These are phyloP conservation scores for Stenodema calcarata DNA, from an alignment of 2,888 invertebrate species.

Conservation along the genomic window DNA sequence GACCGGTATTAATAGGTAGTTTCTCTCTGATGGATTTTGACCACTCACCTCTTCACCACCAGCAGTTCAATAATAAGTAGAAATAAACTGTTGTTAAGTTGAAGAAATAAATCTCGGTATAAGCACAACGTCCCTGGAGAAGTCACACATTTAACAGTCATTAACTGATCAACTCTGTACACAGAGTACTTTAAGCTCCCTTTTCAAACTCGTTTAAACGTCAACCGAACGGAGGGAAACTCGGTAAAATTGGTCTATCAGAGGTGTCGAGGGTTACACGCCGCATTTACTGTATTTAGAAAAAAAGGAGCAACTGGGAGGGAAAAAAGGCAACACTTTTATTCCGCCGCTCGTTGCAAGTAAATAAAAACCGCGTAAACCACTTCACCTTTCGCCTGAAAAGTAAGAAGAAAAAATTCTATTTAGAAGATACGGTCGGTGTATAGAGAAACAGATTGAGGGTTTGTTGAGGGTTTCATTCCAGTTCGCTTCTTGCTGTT, in stretches of 20 bases:
- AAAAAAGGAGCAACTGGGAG: neutral
- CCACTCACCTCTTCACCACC: too few relatives aligned
- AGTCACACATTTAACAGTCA: too few relatives aligned
- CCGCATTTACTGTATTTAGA: neutral
- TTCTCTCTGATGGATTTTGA: too few relatives aligned
- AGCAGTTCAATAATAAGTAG: too few relatives aligned
- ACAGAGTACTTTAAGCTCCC: too few relatives aligned
- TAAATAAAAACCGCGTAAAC: neutral
- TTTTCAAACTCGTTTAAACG: too few relatives aligned
- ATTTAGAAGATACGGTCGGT: neutral
- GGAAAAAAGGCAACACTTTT: neutral
- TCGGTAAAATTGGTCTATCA: neutral
- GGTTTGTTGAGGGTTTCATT: neutral
- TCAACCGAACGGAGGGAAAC: neutral
- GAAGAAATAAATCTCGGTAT: too few relatives aligned
- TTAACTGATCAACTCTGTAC: too few relatives aligned
- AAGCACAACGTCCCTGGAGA: too few relatives aligned
- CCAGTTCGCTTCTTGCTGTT: neutral
- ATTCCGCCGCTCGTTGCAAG: too few relatives aligned
- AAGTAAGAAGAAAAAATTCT: neutral
- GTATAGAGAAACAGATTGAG: neutral
- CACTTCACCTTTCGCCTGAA: neutral
- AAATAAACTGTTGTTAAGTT: too few relatives aligned
- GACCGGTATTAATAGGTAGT: too few relatives aligned
- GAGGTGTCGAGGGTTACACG: neutral